Percentiles rank a stretch among this genome's conserved stretches.
phyloP scores from a whole-genome alignment of 2,888 invertebrate species.

The Dimorphilus gyrociliatus region DNA sequence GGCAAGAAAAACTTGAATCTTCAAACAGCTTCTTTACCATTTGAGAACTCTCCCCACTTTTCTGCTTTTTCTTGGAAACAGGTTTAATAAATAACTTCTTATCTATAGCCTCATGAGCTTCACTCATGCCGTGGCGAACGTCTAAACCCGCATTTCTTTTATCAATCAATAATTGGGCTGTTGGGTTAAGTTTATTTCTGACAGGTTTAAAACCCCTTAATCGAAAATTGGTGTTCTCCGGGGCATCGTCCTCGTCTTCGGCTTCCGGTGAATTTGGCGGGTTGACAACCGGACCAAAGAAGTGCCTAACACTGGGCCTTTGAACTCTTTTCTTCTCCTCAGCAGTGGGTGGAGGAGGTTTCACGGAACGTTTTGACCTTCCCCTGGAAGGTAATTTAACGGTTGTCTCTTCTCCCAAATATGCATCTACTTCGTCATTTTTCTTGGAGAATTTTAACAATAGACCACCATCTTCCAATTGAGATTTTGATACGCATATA shows the following conservation, averaged over 20 bases:
- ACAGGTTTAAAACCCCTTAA: constrained; percentile 18
- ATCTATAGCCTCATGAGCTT: neutral
- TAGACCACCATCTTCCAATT: too few relatives aligned
- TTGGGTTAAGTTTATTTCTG: constrained; percentile 21
- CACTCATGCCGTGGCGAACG: constrained; percentile 16
- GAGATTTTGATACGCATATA: too few relatives aligned
- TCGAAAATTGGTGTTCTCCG: constrained; percentile 15
- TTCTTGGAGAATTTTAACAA: too few relatives aligned
- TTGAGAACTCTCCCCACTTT: neutral
- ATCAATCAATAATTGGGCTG: constrained; percentile 24
- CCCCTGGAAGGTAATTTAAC: too few relatives aligned
- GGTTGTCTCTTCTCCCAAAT: too few relatives aligned
- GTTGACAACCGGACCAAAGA: constrained; percentile 27
- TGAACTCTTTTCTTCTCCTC: constrained; percentile 12
- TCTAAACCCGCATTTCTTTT: constrained; percentile 23
- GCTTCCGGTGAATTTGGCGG: constrained; percentile 10
- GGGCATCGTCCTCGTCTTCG: constrained; percentile 11
- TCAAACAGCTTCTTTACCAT: constrained; percentile 5
- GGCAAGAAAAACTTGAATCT: constrained; percentile 9
- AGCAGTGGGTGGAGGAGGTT: too few relatives aligned
- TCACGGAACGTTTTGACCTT: too few relatives aligned
- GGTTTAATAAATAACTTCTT: neutral
- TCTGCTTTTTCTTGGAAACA: neutral
- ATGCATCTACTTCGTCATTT: too few relatives aligned
- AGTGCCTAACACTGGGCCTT: constrained; percentile 23